Percentiles rank a stretch among this genome's conserved stretches.
These are phyloP conservation scores for Pollenia griseotomentosa DNA, from an alignment of 2,888 invertebrate genomes.

Conservation along the genomic window DNA sequence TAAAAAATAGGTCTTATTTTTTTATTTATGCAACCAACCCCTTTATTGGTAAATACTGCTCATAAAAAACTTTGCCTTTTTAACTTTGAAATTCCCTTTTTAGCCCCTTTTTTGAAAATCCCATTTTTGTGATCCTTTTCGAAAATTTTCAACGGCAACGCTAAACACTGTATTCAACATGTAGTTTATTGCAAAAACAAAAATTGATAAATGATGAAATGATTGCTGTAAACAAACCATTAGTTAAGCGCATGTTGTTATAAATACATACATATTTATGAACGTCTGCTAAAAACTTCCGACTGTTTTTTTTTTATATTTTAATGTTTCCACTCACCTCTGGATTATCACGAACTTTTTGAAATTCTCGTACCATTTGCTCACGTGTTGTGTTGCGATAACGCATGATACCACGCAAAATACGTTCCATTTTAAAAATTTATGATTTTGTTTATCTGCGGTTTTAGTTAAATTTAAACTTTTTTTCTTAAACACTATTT, in stretches of 20 bases:
- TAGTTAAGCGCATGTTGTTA: slow-evolving; percentile 14
- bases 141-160: no score
- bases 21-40: no score
- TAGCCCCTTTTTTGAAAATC: no score
- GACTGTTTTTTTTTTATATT: not conserved
- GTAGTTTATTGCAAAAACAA: slow-evolving; percentile 5
- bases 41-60: no score
- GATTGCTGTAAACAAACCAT: slow-evolving; percentile 29
- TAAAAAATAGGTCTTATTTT: no score
- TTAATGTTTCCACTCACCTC: slow-evolving; percentile 78
- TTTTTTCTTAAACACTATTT: not conserved
- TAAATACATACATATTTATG: slow-evolving; percentile 12
- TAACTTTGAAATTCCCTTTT: no score
- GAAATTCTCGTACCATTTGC: slow-evolving; percentile 96
- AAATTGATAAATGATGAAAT: slow-evolving; percentile 10
- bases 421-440: slow-evolving; percentile 89
- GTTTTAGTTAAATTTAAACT: not conserved
- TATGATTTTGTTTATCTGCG: not conserved
- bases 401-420: slow-evolving; percentile 94
- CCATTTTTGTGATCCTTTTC: no score
- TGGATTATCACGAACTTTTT: slow-evolving; percentile 94
- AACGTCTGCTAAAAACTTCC: slow-evolving; percentile 6
- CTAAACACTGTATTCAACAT: not conserved
- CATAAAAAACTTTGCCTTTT: no score
- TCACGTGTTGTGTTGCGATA: slow-evolving; percentile 92